Percentiles rank a stretch among this genome's conserved stretches.
Conservation (phyloP, 2,888 invertebrate species). For the Trissoscelio sp. region DNA sequence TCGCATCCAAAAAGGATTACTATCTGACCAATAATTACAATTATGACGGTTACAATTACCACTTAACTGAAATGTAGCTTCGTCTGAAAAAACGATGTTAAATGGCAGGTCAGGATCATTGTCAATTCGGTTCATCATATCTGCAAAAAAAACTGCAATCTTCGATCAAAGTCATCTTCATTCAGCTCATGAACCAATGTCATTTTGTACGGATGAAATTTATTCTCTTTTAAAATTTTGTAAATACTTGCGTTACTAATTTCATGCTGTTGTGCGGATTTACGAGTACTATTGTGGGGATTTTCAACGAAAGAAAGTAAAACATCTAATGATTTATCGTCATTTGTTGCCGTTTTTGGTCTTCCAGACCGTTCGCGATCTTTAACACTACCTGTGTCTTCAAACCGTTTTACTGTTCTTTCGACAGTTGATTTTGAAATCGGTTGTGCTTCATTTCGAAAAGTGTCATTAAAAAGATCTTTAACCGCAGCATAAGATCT, state of each 20-base stretch:
- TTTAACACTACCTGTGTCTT: conserved; percentile 36
- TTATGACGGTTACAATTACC: conserved; percentile 45
- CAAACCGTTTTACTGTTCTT: conserved; percentile 24
- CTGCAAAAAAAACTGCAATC: conserved; percentile 68
- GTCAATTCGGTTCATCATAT: conserved; percentile 53
- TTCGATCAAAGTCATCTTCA: conserved; percentile 71
- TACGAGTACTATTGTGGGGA: conserved; percentile 34
- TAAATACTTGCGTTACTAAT: conserved; percentile 30
- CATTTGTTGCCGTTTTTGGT: conserved; percentile 22
- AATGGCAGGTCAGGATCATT: conserved; percentile 38
- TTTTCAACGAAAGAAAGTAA: conserved; percentile 60
- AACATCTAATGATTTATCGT: conserved; percentile 30
- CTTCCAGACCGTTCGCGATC: conserved; percentile 13
- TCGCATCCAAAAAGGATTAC: conserved; percentile 43
- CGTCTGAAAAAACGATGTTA: conserved; percentile 26
- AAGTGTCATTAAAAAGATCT: conserved; percentile 47
- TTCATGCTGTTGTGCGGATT: conserved; percentile 42
- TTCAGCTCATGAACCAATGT: conserved; percentile 71
- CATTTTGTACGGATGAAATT: conserved; percentile 53
- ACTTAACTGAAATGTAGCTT: conserved; percentile 35
- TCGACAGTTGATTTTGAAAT: conserved; percentile 30
- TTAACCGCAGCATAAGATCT: conserved; percentile 18
- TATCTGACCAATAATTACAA: conserved; percentile 44
- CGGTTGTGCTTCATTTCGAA: conserved; percentile 20
- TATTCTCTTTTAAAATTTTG: conserved; percentile 50